Evolutionary conservation across 2,888 invertebrate genomes (phyloP).

Genomic region (Axea sp.): DNA sequence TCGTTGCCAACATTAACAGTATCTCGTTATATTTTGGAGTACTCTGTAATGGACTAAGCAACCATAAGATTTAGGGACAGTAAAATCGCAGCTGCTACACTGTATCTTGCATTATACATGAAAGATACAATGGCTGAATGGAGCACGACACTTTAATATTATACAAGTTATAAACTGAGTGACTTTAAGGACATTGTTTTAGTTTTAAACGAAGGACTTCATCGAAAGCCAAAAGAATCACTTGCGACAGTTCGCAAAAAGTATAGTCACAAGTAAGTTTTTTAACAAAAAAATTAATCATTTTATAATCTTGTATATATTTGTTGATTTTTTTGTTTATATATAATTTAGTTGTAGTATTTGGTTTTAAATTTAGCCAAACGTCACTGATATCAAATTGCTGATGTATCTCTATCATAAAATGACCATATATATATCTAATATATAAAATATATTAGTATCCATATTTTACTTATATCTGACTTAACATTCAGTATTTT

Average conservation of each 20-base stretch:
- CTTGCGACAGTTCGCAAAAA: conserved; percentile 94
- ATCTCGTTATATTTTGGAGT: conserved; percentile 96
- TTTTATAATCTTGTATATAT: no score
- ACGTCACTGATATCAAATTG: no score
- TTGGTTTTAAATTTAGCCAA: no score
- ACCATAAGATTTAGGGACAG: conserved; percentile 90
- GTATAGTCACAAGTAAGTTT: conserved; percentile 93
- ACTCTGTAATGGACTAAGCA: conserved; percentile 94
- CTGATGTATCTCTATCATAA: no score
- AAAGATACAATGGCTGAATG: conserved; percentile 86
- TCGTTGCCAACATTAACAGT: conserved; percentile 83
- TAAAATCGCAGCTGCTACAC: conserved; percentile 92
- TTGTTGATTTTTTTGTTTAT: no score
- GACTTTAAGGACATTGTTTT: conserved; percentile 88
- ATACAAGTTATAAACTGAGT: conserved; percentile 87
- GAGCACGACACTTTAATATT: conserved; percentile 88
- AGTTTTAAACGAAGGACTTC: conserved; percentile 87
- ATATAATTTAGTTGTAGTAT: no score
- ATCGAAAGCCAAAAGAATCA: conserved; percentile 88
- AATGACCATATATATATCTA: no score
- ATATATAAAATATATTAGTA: no score
- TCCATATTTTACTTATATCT: no score
- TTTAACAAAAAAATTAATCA: no score
- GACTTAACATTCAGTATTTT: no score
- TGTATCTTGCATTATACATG: conserved; percentile 94